A percentile compares a stretch with the other conserved stretches of the same genome.
Evolutionary conservation across 1,140 invertebrate genomes (phyloP).

Genomic region (Delia radicum): DNA sequence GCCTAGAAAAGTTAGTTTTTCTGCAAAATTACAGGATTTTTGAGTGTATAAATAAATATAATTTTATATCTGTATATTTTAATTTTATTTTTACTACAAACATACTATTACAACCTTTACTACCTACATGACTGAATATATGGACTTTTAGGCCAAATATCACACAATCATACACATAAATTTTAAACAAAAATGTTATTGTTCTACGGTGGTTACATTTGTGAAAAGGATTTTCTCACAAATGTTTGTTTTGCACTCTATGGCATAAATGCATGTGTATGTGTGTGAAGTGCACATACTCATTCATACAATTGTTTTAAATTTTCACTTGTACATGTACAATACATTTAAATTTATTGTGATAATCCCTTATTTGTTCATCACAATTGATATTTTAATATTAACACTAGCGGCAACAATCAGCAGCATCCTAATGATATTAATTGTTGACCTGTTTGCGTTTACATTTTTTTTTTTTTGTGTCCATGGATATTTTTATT

Average conservation of each 20-base stretch:
- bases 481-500: no score
- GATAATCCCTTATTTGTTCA: constrained; percentile 1
- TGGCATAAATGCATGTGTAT: not conserved
- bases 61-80: no score
- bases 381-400: not conserved
- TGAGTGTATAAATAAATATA: no score
- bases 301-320: not conserved
- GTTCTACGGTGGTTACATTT: not conserved
- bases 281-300: not conserved
- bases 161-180: not conserved
- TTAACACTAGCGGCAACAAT: not conserved
- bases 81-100: no score
- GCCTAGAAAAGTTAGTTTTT: no score
- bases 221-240: not conserved
- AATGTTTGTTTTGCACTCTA: not conserved
- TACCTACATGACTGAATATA: not conserved
- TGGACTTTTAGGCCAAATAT: not conserved
- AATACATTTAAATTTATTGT: not conserved
- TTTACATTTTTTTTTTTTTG: no score
- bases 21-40: no score
- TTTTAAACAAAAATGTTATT: not conserved
- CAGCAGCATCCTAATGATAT: not conserved
- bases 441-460: not conserved
- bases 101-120: no score
- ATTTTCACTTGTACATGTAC: not conserved